phyloP scores from a whole-genome alignment of 2,113 vertebrate species.

The Dasyornis broadbenti region DNA sequence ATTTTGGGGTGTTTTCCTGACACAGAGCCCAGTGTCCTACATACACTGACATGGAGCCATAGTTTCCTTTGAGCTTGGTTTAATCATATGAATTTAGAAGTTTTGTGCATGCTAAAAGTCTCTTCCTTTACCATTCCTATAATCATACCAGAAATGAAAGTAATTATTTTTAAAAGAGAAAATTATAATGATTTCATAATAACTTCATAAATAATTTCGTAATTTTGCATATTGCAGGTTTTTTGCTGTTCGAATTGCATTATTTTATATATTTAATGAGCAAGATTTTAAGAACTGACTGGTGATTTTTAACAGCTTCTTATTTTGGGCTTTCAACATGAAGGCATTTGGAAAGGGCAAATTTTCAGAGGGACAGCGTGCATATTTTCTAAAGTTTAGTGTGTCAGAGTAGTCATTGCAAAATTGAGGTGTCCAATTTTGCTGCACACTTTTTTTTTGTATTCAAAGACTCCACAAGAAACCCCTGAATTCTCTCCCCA shows the following conservation, averaged over 20 bases:
- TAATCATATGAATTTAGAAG: neutral
- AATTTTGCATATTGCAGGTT: neutral
- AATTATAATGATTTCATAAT: neutral
- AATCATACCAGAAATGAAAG: neutral
- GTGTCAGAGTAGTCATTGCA: neutral
- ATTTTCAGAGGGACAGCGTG: neutral
- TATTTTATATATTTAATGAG: neutral
- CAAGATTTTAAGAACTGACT: neutral
- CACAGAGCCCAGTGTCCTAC: neutral
- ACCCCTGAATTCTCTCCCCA: neutral
- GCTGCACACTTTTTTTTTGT: neutral
- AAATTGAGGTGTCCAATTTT: neutral
- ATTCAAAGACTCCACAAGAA: neutral
- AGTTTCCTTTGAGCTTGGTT: neutral
- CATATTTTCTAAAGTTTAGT: neutral
- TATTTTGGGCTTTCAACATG: neutral
- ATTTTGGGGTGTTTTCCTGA: conserved; percentile 23
- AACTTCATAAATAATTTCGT: too few species aligned
- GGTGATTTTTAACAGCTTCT: neutral
- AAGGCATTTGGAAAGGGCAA: neutral
- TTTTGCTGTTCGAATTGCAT: neutral
- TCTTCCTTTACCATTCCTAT: neutral
- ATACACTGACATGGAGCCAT: neutral
- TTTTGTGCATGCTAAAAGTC: neutral
- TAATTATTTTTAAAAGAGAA: neutral